Percentiles rank a stretch among this genome's conserved stretches.
phyloP scores from a whole-genome alignment of 2,797 vertebrate species.

The Muscicapa striata region DNA sequence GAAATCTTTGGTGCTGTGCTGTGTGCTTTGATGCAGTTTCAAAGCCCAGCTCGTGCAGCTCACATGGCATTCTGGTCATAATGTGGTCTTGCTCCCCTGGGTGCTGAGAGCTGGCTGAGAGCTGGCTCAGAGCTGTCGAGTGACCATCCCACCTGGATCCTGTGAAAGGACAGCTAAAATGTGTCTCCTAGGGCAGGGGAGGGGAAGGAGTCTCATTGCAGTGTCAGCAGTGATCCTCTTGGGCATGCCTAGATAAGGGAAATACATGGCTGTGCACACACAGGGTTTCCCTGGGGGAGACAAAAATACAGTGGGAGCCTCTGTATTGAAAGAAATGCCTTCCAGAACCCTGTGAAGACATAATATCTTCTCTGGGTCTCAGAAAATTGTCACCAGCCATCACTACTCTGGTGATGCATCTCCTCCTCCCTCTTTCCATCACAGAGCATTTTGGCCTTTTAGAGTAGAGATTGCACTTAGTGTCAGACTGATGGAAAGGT shows the following conservation, averaged over 20 bases:
- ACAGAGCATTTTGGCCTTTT: background rate
- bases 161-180: background rate
- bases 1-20: background rate
- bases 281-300: background rate
- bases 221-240: background rate
- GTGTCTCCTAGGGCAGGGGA: background rate
- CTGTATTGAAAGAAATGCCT: background rate
- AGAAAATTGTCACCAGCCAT: constrained; percentile 2
- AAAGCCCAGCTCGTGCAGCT: background rate
- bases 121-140: background rate
- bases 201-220: background rate
- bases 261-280: background rate
- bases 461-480: background rate
- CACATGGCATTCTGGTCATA: background rate
- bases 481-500: constrained; percentile 22
- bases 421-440: background rate
- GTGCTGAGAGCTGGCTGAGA: rapidly evolving
- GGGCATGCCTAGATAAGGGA: background rate
- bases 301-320: background rate
- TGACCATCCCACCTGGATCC: background rate
- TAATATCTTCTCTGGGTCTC: background rate
- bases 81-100: background rate
- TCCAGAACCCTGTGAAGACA: background rate
- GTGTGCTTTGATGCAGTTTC: background rate
- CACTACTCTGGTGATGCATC: background rate